Percentiles rank a stretch among this genome's conserved stretches.
These are phyloP conservation scores for Scotopteryx bipunctaria DNA, from an alignment of 2,888 invertebrate species.

Conservation along the genomic window DNA sequence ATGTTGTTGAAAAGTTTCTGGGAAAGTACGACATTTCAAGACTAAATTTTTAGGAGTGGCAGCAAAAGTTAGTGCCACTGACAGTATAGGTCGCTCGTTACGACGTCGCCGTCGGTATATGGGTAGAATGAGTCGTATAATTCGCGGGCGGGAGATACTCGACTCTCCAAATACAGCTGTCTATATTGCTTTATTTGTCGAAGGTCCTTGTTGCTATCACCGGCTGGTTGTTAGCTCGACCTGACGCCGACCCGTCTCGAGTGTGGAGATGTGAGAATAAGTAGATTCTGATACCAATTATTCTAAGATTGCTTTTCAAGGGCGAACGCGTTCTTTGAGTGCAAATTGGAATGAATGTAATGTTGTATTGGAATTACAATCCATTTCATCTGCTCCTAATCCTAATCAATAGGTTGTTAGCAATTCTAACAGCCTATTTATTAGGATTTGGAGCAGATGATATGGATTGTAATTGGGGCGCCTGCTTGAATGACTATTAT, in stretches of 20 bases:
- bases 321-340: constrained; percentile 16
- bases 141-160: constrained; percentile 38
- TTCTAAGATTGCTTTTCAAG: constrained; percentile 30
- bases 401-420: too few species aligned
- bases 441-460: constrained; percentile 23
- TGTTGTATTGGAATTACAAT: too few species aligned
- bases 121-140: constrained; percentile 42
- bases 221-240: constrained; percentile 27
- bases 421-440: constrained; percentile 21
- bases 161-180: constrained; percentile 50
- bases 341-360: constrained; percentile 18
- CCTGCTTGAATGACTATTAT: too few species aligned
- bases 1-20: background rate
- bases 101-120: constrained; percentile 33
- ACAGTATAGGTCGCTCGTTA: constrained; percentile 17
- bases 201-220: constrained; percentile 41
- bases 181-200: constrained; percentile 51
- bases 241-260: constrained; percentile 24
- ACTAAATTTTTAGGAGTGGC: constrained; percentile 8
- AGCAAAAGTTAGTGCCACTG: constrained; percentile 13
- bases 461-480: constrained; percentile 15
- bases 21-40: constrained; percentile 3
- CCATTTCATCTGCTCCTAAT: too few species aligned
- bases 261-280: constrained; percentile 24
- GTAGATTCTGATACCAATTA: constrained; percentile 34